phyloP scores from a whole-genome alignment of 1,140 invertebrate species.

The Tribolium castaneum region DNA sequence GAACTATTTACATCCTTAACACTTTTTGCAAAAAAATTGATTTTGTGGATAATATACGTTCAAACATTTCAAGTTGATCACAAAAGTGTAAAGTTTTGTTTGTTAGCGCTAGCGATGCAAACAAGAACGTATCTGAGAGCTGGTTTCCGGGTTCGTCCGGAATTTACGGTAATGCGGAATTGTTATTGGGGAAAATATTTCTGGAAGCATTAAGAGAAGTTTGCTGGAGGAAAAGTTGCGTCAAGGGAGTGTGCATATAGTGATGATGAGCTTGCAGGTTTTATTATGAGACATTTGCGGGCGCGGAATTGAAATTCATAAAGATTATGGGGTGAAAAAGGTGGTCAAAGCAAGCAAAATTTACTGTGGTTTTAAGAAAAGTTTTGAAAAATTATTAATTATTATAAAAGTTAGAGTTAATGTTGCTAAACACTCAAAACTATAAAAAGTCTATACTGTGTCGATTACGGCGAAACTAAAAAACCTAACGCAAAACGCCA shows the following conservation, averaged over 20 bases:
- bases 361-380: no score
- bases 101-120: not conserved
- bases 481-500: no score
- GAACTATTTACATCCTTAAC: no score
- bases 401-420: no score
- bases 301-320: not conserved
- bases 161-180: constrained; percentile 17
- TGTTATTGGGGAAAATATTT: constrained; percentile 14
- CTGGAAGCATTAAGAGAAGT: not conserved
- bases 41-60: no score
- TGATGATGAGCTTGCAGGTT: not conserved
- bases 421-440: no score
- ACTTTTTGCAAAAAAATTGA: no score
- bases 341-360: no score
- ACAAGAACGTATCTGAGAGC: not conserved
- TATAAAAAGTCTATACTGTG: no score
- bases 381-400: no score
- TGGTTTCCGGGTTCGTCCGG: not conserved
- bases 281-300: not conserved
- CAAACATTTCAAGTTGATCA: not conserved
- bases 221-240: not conserved
- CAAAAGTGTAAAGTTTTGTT: not conserved
- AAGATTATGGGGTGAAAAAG: not conserved
- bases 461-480: no score
- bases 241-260: not conserved